Evolutionary conservation across 2,888 invertebrate species (phyloP), one percentile per base, ranked within the genome.

Genomic region (Tigriopus californicus): DNA sequence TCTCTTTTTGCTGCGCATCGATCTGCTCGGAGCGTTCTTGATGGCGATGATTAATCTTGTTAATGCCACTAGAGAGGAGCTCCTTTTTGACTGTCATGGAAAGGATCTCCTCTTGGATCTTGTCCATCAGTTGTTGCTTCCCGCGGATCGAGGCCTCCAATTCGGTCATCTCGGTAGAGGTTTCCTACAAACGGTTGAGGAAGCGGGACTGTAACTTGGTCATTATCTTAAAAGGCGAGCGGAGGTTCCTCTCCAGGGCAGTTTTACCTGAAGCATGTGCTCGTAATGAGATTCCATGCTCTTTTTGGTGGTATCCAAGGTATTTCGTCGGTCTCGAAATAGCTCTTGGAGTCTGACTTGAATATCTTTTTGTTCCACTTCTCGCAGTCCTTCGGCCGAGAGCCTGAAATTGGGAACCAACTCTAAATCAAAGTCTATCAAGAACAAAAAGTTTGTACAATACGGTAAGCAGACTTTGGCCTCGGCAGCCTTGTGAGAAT

Each of bases 341-440:
- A 51, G 15, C 33, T 51, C 52, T 20, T 51, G 52, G 15, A 51
- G 25, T 15, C 52, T 20, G 15, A 51, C 52, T 51, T 51, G 52
- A 20, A 51, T 51, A 24, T 51, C 52, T 13, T 51, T 51, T 51
- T 51, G 52, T 13, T 51, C 52, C 24, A 51, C 52, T 51, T 51
- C 52, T 12, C 15, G 20, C 1, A 51, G 22, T 22, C 33, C 22
- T 2, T 20, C 20, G 8, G 20, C 15, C n/a, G 24, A 12, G 15
- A 22, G 22, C 15, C 18, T 44, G 5, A 44, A 18, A 11, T 13
- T 41, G 13, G n/a, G n/a, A n/a, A n/a, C n/a, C n/a, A n/a, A n/a
- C n/a, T n/a, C n/a, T n/a, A n/a, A n/a, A n/a, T n/a, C n/a, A n/a
- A n/a, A n/a, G n/a, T n/a, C n/a, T n/a, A n/a, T n/a, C n/a, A n/a